These are phyloP conservation scores for Alitta virens DNA, from an alignment of 2,888 invertebrate species.

Conservation along the genomic window DNA sequence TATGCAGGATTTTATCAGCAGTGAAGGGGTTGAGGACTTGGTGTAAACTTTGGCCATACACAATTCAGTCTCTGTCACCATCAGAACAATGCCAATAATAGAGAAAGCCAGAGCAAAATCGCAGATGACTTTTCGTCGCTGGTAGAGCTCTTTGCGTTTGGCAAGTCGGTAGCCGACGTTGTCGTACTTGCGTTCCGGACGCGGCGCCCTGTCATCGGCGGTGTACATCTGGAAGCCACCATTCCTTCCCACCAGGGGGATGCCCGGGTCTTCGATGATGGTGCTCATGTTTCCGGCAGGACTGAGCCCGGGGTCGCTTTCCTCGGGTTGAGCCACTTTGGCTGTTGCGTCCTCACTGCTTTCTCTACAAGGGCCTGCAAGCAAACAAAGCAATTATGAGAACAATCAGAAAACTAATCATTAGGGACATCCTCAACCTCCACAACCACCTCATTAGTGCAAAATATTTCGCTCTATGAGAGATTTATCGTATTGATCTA, in stretches of 20 bases:
- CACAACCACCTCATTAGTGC: too few relatives aligned
- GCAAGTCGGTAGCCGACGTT: constrained; percentile 53
- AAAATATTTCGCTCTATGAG: too few relatives aligned
- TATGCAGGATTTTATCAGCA: constrained; percentile 45
- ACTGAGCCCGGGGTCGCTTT: background rate
- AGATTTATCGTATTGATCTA: too few relatives aligned
- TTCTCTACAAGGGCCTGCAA: too few relatives aligned
- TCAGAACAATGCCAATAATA: constrained; percentile 46
- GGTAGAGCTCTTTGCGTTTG: constrained; percentile 49
- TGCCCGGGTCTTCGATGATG: constrained; percentile 47
- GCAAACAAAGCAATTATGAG: too few relatives aligned
- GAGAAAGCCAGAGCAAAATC: constrained; percentile 48
- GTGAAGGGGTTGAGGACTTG: constrained; percentile 32
- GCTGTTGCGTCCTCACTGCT: too few relatives aligned
- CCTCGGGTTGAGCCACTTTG: too few relatives aligned
- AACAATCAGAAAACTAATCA: too few relatives aligned
- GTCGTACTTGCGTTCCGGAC: constrained; percentile 35
- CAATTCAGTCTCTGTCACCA: constrained; percentile 52
- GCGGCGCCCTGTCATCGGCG: constrained; percentile 4
- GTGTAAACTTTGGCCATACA: constrained; percentile 34
- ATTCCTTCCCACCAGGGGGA: constrained; percentile 50
- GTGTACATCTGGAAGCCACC: constrained; percentile 39
- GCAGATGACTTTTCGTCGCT: constrained; percentile 40
- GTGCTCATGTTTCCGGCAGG: constrained; percentile 37
- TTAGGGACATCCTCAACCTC: too few relatives aligned